Conservation (phyloP, 2,888 invertebrate species). For the Sialis fuliginosa region DNA sequence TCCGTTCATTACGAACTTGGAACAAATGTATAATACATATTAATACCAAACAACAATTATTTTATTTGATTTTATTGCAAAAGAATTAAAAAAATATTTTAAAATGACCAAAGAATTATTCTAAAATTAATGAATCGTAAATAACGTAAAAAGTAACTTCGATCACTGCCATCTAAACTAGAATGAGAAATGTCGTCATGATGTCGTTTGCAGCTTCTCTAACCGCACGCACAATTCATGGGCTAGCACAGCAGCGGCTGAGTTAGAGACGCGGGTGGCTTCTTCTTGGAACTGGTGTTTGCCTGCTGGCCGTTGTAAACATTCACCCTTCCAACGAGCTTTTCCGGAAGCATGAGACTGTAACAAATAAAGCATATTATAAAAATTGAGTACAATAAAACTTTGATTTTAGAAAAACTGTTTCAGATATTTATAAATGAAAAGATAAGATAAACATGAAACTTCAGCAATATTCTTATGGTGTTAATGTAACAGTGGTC, state of each 20-base stretch:
- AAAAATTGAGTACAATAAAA: too few species aligned
- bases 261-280: slow-evolving; percentile 1
- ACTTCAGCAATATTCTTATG: not conserved
- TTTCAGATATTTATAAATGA: not conserved
- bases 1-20: too few species aligned
- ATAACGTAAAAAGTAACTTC: too few species aligned
- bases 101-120: too few species aligned
- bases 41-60: too few species aligned
- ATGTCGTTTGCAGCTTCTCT: slow-evolving; percentile 32
- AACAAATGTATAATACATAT: too few species aligned
- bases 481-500: too few species aligned
- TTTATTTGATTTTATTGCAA: too few species aligned
- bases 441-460: not conserved
- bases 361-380: slow-evolving; percentile 17
- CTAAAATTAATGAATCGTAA: too few species aligned
- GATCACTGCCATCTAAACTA: slow-evolving; percentile 12
- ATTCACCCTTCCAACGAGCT: slow-evolving; percentile 54
- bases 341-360: slow-evolving; percentile 54
- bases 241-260: slow-evolving; percentile 19
- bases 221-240: slow-evolving; percentile 33
- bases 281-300: not conserved
- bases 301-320: slow-evolving; percentile 20
- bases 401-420: not conserved
- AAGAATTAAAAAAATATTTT: too few species aligned
- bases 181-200: slow-evolving; percentile 28